These are phyloP conservation scores for Dicroscelio sp. DNA, from an alignment of 2,888 invertebrate species.

Conservation along the genomic window DNA sequence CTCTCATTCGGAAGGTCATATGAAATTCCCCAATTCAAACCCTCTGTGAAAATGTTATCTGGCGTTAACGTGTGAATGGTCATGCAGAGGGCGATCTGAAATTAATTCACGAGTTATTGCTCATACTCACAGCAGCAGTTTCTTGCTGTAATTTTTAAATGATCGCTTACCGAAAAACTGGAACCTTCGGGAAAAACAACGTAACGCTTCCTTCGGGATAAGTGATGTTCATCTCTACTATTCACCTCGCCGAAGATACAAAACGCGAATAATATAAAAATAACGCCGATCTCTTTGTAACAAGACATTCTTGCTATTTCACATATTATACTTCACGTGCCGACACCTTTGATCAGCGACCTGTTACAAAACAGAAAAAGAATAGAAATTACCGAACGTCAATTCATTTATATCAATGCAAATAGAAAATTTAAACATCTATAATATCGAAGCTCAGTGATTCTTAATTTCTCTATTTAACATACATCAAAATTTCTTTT, in stretches of 20 bases:
- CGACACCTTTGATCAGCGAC: neutral
- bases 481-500: neutral
- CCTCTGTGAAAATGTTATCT: constrained; percentile 92
- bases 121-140: neutral
- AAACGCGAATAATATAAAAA: constrained; percentile 60
- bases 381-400: too few relatives aligned
- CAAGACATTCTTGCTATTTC: constrained; percentile 39
- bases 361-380: constrained; percentile 23
- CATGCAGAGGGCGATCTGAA: constrained; percentile 92
- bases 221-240: constrained; percentile 89
- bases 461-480: neutral
- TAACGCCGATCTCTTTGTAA: constrained; percentile 43
- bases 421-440: too few relatives aligned
- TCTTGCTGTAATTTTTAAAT: constrained; percentile 18
- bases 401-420: too few relatives aligned
- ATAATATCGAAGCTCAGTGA: too few relatives aligned
- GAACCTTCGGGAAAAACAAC: constrained; percentile 95
- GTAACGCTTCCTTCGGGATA: constrained; percentile 93
- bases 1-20: constrained; percentile 92
- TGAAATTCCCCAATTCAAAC: constrained; percentile 94
- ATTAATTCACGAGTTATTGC: constrained; percentile 61
- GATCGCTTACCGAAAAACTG: constrained; percentile 92
- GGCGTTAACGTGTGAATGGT: constrained; percentile 92
- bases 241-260: constrained; percentile 75
- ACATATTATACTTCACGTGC: too few relatives aligned